phyloP scores from a whole-genome alignment of 2,888 invertebrate species.

The Eilema depressum region DNA sequence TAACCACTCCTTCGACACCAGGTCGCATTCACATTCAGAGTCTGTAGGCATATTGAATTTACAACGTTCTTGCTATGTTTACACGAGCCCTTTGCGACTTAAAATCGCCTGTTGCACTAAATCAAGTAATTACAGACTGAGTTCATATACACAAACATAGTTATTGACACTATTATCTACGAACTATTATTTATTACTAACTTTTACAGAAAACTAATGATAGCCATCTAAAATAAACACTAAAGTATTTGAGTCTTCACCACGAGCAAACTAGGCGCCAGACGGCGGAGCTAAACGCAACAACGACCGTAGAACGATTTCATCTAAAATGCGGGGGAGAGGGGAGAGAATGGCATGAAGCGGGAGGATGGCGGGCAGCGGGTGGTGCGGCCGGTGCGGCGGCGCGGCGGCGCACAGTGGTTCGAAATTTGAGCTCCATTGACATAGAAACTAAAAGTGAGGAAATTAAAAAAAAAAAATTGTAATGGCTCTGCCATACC shows the following conservation, averaged over 20 bases:
- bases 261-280: conserved; percentile 59
- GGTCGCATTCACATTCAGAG: conserved; percentile 88
- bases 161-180: conserved; percentile 52
- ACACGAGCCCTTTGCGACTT: conserved; percentile 69
- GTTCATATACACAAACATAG: conserved; percentile 66
- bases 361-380: conserved; percentile 18
- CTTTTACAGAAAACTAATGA: conserved; percentile 36
- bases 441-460: too few species aligned
- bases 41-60: conserved; percentile 82
- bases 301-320: conserved; percentile 41
- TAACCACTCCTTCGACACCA: conserved; percentile 92
- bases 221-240: conserved; percentile 63
- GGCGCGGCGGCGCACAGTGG: conserved; percentile 4
- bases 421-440: too few species aligned
- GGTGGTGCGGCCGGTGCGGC: not conserved
- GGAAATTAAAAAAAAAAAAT: too few species aligned
- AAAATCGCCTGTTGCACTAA: conserved; percentile 82
- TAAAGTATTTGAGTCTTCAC: conserved; percentile 59
- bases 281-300: conserved; percentile 56
- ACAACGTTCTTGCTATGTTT: conserved; percentile 73
- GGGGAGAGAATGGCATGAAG: conserved; percentile 25
- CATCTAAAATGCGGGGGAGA: conserved; percentile 22
- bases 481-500: too few species aligned
- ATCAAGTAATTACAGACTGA: conserved; percentile 59
- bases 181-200: conserved; percentile 33